Evolutionary conservation across 2,113 vertebrate genomes (phyloP), one percentile per base, ranked within the genome.

Genomic region (Tapirus terrestris): DNA sequence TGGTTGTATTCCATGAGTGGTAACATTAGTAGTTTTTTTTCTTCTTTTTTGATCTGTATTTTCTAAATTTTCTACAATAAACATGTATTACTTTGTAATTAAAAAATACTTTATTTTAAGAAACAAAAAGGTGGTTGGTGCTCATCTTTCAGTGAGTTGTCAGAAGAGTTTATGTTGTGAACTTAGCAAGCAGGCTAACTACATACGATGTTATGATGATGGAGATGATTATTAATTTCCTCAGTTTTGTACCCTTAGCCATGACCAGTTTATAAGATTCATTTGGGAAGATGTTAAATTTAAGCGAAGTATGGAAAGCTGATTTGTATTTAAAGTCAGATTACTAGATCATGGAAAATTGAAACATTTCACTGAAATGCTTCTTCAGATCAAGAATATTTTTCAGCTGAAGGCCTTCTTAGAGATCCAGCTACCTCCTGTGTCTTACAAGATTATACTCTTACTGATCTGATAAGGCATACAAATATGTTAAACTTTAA

Each of bases 261-360:
- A 16, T 48, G 25, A 29, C 53, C 36, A 63, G 18, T 76, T 70
- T 45, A 53, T 96, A n/a, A 43, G 33, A 48, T 58, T 89, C n/a
- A 63, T 96, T 88, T 25, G 27, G 36, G 31, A 75, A 81, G 56
- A 48, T 45, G 60, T 56, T 60, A 92, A 75, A 80, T 79, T 75
- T 84, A 91, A 73, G 27, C 39, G 2, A 80, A 63, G 10, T 72
- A 27, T 65, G 27, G 18, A 91, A 65, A 88, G 63, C 36, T 70
- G n/a, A 80, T 56, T 96, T 75, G 10, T 93, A 23, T 63, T 91
- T 92, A 79, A 85, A 56, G 43, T 48, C 45, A 58, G 58, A 91
- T 70, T 89, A 43, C 65, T 79, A 43, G 70, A 36, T 91, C 29
- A 51, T 48, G 39, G 72, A 65, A 58, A 65, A 60, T 11, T 36